These are phyloP conservation scores for Thamnophis elegans DNA, from an alignment of 2,797 vertebrate genomes.

Conservation along the genomic window DNA sequence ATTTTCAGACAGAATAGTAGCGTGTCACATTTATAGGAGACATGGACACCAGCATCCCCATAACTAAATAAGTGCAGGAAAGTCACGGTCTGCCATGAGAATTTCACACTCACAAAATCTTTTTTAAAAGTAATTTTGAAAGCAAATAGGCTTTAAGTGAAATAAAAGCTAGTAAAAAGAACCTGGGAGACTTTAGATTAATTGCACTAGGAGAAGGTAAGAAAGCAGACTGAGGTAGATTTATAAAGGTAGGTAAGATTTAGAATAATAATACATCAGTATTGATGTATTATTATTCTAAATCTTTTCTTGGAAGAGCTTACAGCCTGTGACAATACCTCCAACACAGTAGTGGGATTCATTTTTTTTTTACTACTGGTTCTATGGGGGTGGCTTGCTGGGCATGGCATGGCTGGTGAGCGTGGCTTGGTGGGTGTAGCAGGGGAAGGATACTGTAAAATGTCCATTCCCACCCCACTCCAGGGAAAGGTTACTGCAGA, in stretches of 20 bases:
- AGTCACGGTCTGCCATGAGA: not conserved
- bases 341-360: not conserved
- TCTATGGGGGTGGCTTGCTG: too few relatives aligned
- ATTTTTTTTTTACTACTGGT: too few relatives aligned
- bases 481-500: too few relatives aligned
- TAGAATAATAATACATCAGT: not conserved
- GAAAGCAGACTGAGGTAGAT: not conserved
- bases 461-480: too few relatives aligned
- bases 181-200: not conserved
- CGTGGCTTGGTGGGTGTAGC: too few relatives aligned
- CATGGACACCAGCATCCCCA: not conserved
- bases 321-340: not conserved
- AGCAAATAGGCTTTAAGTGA: not conserved
- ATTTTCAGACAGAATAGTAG: not conserved
- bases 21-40: not conserved
- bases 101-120: not conserved
- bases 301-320: not conserved
- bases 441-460: too few relatives aligned
- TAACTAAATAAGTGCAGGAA: not conserved
- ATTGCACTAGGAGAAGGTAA: not conserved
- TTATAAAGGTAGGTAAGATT: not conserved
- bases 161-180: not conserved
- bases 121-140: not conserved
- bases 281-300: too few relatives aligned
- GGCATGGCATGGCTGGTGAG: too few relatives aligned